Evolutionary conservation across 2,113 vertebrate species (phyloP), one percentile per base, ranked within the genome.

Genomic region (Callorhinus ursinus): DNA sequence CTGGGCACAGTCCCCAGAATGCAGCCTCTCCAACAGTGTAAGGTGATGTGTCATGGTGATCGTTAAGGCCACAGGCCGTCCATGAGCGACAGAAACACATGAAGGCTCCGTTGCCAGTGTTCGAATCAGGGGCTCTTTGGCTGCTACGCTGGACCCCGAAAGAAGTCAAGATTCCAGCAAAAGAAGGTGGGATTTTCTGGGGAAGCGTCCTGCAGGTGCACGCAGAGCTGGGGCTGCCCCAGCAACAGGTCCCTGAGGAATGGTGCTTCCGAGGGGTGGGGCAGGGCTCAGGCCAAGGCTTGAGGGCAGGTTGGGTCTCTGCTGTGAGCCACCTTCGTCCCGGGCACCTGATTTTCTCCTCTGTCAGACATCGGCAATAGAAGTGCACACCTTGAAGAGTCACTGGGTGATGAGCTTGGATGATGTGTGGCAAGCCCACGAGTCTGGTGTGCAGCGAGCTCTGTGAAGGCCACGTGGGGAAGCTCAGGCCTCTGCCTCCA

Each of bases 391-490:
- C 8, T 69, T 28, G 15, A 49, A 18, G 36, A 4, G 46, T 22
- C 22, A 0, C 16, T 22, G 79, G 26, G 13, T 24, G 15, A 6
- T 0, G 33, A 65, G 16, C 57, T 4, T 28, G 36, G 49, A 26
- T 1, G 31, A 26, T 72, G 39, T 0, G 0, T 4, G 33, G 28
- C 5, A 49, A 31, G 31, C 55, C 46, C 1, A 5, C 11, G 55
- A 5, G 14, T 0, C 13, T 2, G 4, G 65, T 65, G 0, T 18
- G 7, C 39, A 11, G 59, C 31, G 13, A 33, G 51, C 13, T 8
- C 57, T 46, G 6, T 21, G 5, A 10, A 0, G 28, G 57, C 39
- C 15, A 28, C 28, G 2, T 0, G 12, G 55, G n/a, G 10, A 11
- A 21, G 36, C 55, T 39, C 22, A 7, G 39, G 74, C 46, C 49